phyloP scores from a whole-genome alignment of 1,140 invertebrate genomes.

The Hormaphis cornu region DNA sequence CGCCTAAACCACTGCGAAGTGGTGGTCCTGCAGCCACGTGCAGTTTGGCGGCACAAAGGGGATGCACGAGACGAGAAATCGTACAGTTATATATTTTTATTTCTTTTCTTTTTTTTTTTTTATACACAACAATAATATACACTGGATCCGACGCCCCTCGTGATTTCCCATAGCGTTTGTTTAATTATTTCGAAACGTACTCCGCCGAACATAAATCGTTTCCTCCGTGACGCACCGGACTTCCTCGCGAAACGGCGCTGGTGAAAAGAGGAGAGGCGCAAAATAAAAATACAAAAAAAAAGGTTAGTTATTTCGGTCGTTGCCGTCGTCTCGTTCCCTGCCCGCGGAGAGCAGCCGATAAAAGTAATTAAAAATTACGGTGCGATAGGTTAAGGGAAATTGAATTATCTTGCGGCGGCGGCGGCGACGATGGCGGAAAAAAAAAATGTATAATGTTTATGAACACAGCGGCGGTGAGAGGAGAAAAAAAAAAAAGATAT shows the following conservation, averaged over 20 bases:
- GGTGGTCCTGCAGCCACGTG: background rate
- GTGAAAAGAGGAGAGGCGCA: background rate
- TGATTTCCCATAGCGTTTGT: conserved; percentile 21
- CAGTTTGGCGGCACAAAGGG: background rate
- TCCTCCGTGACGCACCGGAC: conserved; percentile 28
- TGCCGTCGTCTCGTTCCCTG: background rate
- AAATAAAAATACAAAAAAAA: conserved; percentile 7
- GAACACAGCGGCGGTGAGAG: background rate
- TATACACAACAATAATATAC: no score
- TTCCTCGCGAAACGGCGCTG: background rate
- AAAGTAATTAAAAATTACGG: conserved; percentile 32
- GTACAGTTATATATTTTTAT: background rate
- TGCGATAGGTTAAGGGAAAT: conserved; percentile 32
- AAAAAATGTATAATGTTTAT: conserved; percentile 22
- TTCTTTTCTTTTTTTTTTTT: background rate
- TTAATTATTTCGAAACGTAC: conserved; percentile 32
- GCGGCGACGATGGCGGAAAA: conserved; percentile 7
- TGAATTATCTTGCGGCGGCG: conserved; percentile 31
- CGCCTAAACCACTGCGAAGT: no score
- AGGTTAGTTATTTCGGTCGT: conserved; percentile 24
- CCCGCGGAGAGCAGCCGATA: conserved; percentile 21
- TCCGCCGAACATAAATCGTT: conserved; percentile 24
- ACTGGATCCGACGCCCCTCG: no score
- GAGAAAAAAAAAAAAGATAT: conserved; percentile 10
- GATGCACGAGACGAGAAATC: background rate